Evolutionary conservation across 2,888 invertebrate genomes (phyloP).

Genomic region (Suillia variegata): DNA sequence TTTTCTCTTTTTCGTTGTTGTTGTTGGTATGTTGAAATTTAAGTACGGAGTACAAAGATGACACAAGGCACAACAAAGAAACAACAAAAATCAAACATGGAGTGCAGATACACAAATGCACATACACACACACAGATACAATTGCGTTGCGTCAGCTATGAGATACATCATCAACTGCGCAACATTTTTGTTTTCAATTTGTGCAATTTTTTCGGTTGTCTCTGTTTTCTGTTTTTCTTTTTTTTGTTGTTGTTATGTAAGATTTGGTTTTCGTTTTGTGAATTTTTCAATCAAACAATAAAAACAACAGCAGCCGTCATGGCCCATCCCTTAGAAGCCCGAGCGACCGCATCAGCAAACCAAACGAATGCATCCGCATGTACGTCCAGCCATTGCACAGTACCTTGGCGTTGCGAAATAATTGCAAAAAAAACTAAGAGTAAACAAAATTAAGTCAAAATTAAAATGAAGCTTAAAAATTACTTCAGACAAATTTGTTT

Average conservation of each 20-base stretch:
- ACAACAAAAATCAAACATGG: conserved; percentile 27
- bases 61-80: conserved; percentile 1
- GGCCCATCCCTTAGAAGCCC: conserved; percentile 17
- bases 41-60: background rate
- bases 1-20: conserved; percentile 8
- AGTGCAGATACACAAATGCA: conserved; percentile 25
- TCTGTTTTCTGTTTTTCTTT: background rate
- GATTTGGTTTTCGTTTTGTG: background rate
- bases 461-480: too few relatives aligned
- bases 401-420: too few relatives aligned
- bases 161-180: background rate
- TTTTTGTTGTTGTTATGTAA: background rate
- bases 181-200: conserved; percentile 12
- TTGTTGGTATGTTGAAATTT: background rate
- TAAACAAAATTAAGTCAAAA: too few relatives aligned
- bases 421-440: too few relatives aligned
- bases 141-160: background rate
- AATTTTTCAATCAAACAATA: conserved; percentile 33
- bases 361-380: conserved; percentile 12
- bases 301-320: conserved; percentile 31
- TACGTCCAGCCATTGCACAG: conserved; percentile 19
- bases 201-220: background rate
- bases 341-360: conserved; percentile 13
- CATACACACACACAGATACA: conserved; percentile 2
- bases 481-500: too few relatives aligned